Conservation (phyloP, 1,140 invertebrate genomes). For the Drosophila pachea region DNA sequence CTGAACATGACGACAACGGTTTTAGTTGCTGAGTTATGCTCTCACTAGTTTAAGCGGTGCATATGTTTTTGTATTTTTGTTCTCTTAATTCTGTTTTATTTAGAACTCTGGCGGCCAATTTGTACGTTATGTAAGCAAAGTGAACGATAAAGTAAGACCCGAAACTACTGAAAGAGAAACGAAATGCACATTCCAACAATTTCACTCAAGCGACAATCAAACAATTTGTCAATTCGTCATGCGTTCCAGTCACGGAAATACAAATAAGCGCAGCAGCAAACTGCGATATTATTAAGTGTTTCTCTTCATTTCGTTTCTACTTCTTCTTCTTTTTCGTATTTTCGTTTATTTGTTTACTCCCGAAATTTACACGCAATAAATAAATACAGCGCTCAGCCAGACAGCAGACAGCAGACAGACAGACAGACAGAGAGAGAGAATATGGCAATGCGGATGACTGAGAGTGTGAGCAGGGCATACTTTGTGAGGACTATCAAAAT, state of each 20-base stretch:
- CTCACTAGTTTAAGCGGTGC: neutral
- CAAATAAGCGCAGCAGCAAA: slow-evolving; percentile 43
- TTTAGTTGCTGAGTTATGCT: neutral
- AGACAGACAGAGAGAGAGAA: neutral
- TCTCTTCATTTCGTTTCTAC: neutral
- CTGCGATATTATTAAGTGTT: slow-evolving; percentile 21
- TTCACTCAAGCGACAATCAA: slow-evolving; percentile 32
- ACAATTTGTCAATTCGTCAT: slow-evolving; percentile 39
- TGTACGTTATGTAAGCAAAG: slow-evolving; percentile 19
- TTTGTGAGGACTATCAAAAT: slow-evolving; percentile 19
- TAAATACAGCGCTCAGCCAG: slow-evolving; percentile 37
- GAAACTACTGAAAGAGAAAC: slow-evolving; percentile 5
- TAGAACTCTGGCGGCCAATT: slow-evolving; percentile 33
- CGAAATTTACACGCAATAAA: slow-evolving; percentile 69
- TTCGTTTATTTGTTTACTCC: slow-evolving; percentile 52
- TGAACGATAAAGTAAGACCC: slow-evolving; percentile 25
- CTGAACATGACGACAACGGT: neutral
- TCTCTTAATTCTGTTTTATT: slow-evolving; percentile 3
- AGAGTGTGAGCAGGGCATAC: slow-evolving; percentile 1
- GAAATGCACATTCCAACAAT: slow-evolving; percentile 27
- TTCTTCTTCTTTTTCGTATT: neutral
- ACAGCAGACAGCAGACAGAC: neutral
- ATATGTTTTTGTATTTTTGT: neutral
- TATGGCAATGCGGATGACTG: neutral
- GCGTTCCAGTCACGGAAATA: slow-evolving; percentile 46